Conservation (phyloP, 1,140 invertebrate species). For the Chelonus insularis region DNA sequence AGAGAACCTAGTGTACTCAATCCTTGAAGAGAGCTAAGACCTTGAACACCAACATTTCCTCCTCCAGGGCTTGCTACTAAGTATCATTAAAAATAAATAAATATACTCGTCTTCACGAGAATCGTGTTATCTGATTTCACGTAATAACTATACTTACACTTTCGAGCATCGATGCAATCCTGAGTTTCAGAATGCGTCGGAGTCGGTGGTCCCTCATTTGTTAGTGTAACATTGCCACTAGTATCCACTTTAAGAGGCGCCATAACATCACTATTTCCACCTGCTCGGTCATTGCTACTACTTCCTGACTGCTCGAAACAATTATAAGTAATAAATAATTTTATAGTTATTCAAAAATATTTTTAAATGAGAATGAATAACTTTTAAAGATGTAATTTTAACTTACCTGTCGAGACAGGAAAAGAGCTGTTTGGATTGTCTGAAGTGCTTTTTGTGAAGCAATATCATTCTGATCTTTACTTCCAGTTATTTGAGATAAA, state of each 20-base stretch:
- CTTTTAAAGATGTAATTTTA: no score
- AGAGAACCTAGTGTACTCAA: conserved; percentile 57
- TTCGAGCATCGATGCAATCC: conserved; percentile 65
- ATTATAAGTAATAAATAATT: not conserved
- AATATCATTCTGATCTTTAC: conserved; percentile 60
- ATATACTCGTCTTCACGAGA: no score
- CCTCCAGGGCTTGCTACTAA: conserved; percentile 58
- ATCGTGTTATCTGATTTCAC: no score
- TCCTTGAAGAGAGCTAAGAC: conserved; percentile 62
- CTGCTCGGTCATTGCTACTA: conserved; percentile 50
- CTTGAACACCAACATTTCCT: conserved; percentile 53
- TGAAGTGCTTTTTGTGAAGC: conserved; percentile 65
- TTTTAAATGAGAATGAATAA: no score
- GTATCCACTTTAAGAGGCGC: conserved; percentile 64
- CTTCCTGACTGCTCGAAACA: conserved; percentile 45
- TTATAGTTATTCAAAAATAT: no score
- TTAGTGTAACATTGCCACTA: conserved; percentile 53
- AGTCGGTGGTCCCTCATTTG: conserved; percentile 67
- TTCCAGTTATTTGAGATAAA: conserved; percentile 61
- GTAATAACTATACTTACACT: conserved; percentile 54
- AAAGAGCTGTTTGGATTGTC: conserved; percentile 65
- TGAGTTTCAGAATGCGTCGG: conserved; percentile 72
- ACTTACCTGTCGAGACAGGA: conserved; percentile 59
- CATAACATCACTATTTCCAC: conserved; percentile 57
- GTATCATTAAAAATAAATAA: not conserved